Percentiles rank a stretch among this genome's conserved stretches.
Evolutionary conservation across 2,113 vertebrate species (phyloP).

Genomic region (Carassius gibelio): DNA sequence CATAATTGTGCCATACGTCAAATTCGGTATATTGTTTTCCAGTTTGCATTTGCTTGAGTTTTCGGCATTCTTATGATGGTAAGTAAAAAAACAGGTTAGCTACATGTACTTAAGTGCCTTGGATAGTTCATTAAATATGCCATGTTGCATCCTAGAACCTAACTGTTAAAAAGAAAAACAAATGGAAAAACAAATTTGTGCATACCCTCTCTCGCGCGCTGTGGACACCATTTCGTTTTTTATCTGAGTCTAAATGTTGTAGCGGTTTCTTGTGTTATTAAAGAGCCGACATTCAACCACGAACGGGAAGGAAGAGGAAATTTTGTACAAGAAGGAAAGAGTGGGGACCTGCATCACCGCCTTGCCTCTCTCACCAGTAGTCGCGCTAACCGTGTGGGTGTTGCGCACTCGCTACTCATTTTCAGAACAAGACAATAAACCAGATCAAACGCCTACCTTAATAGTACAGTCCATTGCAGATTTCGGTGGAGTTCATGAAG

Average conservation of each 20-base stretch:
- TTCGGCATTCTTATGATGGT: not conserved
- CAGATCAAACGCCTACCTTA: conserved; percentile 75
- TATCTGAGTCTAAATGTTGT: conserved; percentile 74
- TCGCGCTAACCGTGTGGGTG: conserved; percentile 67
- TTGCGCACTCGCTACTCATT: conserved; percentile 62
- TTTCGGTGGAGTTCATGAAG: conserved; percentile 68
- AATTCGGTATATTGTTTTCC: conserved; percentile 28
- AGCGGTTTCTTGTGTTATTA: conserved; percentile 86
- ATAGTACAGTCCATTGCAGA: conserved; percentile 84
- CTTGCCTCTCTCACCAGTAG: conserved; percentile 73
- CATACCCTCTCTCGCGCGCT: conserved; percentile 52
- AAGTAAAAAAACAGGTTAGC: not conserved
- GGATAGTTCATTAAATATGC: not conserved
- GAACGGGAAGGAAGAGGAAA: conserved; percentile 91
- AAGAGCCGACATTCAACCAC: conserved; percentile 86
- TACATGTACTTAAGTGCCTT: not conserved
- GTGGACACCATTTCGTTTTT: conserved; percentile 70
- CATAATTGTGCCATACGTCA: conserved; percentile 25
- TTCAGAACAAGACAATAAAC: conserved; percentile 58
- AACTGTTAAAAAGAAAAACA: conserved; percentile 40
- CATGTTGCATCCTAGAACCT: not conserved
- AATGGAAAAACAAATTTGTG: conserved; percentile 46
- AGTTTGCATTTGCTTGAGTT: conserved; percentile 8
- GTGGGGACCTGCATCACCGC: conserved; percentile 83
- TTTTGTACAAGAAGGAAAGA: conserved; percentile 90